Base-by-base conservation (phyloP, 2,113 vertebrate genomes). In the Equus przewalskii region DNA sequence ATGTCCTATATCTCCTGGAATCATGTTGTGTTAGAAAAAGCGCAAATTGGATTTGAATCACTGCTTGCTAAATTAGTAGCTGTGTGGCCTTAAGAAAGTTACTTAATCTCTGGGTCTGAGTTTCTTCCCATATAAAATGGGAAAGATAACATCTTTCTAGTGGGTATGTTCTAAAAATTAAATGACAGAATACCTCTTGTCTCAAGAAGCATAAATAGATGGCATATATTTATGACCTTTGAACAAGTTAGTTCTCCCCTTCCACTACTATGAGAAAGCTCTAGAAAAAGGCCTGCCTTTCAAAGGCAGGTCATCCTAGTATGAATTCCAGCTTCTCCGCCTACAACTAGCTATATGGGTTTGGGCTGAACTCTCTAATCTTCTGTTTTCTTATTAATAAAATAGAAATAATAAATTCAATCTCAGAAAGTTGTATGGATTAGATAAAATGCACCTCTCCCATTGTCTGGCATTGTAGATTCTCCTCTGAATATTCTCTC, bases 351-450 rank as follows among this genome's bases (percentile, higher is more conserved):
- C 14, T 72, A 54, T 54, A 51, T 21, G 7, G 28, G 72, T 22
- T 78, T 73, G 73, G 51, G 14, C 15, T 94, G 33, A 89, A 64
- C 49, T 75, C 36, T 86, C 51, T 65, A 13, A 64, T 67, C 11
- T 24, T 92, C 15, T 72, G 18, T 60, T 94, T 94, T 84, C 64
- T 79, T 94, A 83, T 81, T 70, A 91, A 60, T 88, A 83, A 95
- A 96, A 80, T 73, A 70, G 18, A 94, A 33, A 75, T 88, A 84
- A 90, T 73, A 95, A 88, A 79, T 11, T 30, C 41, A 92, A 41
- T 56, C n/a, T 87, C 70, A 82, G 80, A 80, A 83, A 86, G 12
- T 28, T 92, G 2, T 75, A 44, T 69, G 22, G 30, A 79, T 75
- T 73, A 69, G 21, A 64, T 49, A 67, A 69, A 86, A 16, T 7